Evolutionary conservation across 1,140 invertebrate species (phyloP), one percentile per base, ranked within the genome.

Genomic region (Matsumurasca onukii): DNA sequence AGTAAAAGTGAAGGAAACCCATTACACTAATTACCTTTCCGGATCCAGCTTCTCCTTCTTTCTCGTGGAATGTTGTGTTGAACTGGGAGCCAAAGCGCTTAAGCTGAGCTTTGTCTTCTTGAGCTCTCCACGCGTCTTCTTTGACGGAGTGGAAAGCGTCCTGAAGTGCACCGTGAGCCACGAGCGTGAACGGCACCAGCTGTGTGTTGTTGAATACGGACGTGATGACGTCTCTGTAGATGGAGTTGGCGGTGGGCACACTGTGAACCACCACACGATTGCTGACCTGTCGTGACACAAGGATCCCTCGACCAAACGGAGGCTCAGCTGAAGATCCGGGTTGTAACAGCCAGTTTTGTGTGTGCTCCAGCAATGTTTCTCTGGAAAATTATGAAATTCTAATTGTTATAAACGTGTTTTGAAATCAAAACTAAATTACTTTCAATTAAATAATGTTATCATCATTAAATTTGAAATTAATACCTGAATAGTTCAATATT

Each of bases 81-180:
- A 98, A 89, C 78, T 95, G 91, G 9, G 93, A 91, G 72, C 94
- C 93, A 67, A 95, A 84, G 20, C 92, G 84, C 78, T 95, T 93
- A 68, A 98, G 79, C 73, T 95, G 92, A 65, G 89, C 90, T 70
- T 91, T 87, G 77, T 98, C 95, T 73, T 94, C 91, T 48, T 88
- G 88, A 0, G 93, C 93, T 34, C 92, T 87, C 88, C 92, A 93
- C 0, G 89, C 88, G 69, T 95, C 91, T 75, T 94, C 90, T 78
- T 98, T 98, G 0, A 97, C 93, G 77, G 98, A 98, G 80, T 95
- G 97, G 80, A 98, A 97, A 13, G 93, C 90, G 76, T 97, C 95
- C 77, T 95, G 93, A 72, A 92, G 88, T 1, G 89, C 89, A 55
- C 90, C 93, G 78, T 96, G 93, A 13, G 94, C 89, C 1, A 94